Conservation (phyloP, 2,797 vertebrate species). For the Notolabrus celidotus region DNA sequence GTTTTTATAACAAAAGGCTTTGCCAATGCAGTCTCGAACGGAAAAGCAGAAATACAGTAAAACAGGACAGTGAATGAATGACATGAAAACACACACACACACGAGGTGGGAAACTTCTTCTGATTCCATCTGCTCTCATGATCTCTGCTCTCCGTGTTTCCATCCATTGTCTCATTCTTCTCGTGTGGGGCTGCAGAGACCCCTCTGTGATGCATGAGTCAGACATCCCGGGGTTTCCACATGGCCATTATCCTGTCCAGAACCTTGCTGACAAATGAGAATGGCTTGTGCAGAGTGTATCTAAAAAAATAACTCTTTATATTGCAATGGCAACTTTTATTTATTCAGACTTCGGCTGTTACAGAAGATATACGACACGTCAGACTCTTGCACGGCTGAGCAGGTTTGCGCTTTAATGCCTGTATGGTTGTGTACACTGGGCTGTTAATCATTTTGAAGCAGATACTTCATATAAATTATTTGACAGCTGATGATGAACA, state of each 20-base stretch:
- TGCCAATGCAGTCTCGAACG: background rate
- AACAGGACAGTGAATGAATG: background rate
- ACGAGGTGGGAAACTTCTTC: conserved; percentile 16
- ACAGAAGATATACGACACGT: conserved; percentile 17
- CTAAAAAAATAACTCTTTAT: conserved; percentile 47
- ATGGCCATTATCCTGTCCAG: conserved; percentile 56
- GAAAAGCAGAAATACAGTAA: background rate
- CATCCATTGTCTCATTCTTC: conserved; percentile 23
- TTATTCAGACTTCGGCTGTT: conserved; percentile 42
- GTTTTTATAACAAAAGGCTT: background rate
- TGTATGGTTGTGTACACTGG: conserved; percentile 23
- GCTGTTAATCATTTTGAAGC: conserved; percentile 25
- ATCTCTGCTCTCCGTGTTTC: background rate
- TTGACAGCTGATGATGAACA: conserved; percentile 13
- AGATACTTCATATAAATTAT: conserved; percentile 7
- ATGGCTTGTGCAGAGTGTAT: conserved; percentile 51
- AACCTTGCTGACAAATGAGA: conserved; percentile 59
- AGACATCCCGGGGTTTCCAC: conserved; percentile 57
- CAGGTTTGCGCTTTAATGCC: background rate
- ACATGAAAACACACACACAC: conserved; percentile 9
- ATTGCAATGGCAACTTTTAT: conserved; percentile 35
- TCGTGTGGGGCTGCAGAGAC: conserved; percentile 30
- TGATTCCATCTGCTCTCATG: conserved; percentile 14
- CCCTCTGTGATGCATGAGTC: conserved; percentile 49
- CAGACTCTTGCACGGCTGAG: background rate